Evolutionary conservation across 2,888 invertebrate genomes (phyloP).

Genomic region (Oxytorus armatus): DNA sequence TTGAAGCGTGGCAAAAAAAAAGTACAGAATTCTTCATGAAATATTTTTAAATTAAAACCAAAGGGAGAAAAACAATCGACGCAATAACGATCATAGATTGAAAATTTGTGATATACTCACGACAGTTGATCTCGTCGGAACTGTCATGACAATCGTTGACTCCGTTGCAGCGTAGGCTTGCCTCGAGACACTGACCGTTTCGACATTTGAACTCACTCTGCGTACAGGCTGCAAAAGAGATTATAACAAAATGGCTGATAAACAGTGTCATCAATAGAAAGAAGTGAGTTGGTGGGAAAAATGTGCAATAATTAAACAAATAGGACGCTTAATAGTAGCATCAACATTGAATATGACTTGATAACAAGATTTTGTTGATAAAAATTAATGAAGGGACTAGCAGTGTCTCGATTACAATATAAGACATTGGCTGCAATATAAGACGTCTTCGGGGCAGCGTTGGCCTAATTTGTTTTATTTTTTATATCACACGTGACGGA

Average conservation of each 20-base stretch:
- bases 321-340: too few relatives aligned
- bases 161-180: constrained; percentile 86
- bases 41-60: constrained; percentile 5
- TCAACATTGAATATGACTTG: constrained; percentile 1
- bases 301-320: too few relatives aligned
- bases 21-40: constrained; percentile 10
- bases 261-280: not conserved
- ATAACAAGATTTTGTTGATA: not conserved
- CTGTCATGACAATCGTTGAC: constrained; percentile 86
- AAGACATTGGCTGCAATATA: constrained; percentile 16
- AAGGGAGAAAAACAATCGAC: constrained; percentile 23
- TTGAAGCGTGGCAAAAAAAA: constrained; percentile 48
- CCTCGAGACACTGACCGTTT: constrained; percentile 87
- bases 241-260: constrained; percentile 4
- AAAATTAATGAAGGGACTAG: not conserved
- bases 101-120: constrained; percentile 82
- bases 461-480: constrained; percentile 44
- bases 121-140: constrained; percentile 89
- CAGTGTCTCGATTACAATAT: not conserved
- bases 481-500: constrained; percentile 35
- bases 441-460: constrained; percentile 14
- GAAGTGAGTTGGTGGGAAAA: too few relatives aligned
- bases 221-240: constrained; percentile 85
- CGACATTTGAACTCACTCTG: constrained; percentile 87
- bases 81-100: constrained; percentile 18